phyloP scores from a whole-genome alignment of 2,797 vertebrate species.

The Neolamprologus multifasciatus region DNA sequence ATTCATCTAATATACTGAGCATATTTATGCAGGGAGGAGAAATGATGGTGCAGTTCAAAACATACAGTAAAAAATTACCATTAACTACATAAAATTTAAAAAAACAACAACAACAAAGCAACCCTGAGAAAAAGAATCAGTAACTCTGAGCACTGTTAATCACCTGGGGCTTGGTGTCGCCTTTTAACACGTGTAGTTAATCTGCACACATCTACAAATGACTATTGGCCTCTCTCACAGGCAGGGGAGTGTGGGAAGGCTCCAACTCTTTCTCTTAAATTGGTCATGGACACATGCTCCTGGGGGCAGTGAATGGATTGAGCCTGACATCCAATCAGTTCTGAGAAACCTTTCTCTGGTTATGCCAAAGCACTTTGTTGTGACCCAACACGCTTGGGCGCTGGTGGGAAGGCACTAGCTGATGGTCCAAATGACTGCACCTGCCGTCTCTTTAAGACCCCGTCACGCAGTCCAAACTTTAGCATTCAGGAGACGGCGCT shows the following conservation, averaged over 20 bases:
- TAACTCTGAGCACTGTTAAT: slow-evolving; percentile 24
- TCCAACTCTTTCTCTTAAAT: slow-evolving; percentile 64
- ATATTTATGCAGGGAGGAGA: not conserved
- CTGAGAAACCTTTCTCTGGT: slow-evolving; percentile 45
- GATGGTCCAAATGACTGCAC: slow-evolving; percentile 55
- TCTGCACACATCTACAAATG: slow-evolving; percentile 42
- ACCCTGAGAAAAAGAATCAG: slow-evolving; percentile 31
- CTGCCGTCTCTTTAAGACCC: slow-evolving; percentile 48
- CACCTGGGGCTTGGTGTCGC: slow-evolving; percentile 27
- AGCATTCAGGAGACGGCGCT: slow-evolving; percentile 30
- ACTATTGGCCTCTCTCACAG: slow-evolving; percentile 35
- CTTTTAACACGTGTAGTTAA: slow-evolving; percentile 60
- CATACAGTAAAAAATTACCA: not conserved
- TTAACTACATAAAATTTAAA: not conserved
- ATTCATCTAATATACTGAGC: not conserved
- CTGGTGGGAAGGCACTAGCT: slow-evolving; percentile 50
- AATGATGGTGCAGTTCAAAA: not conserved
- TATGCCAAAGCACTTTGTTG: slow-evolving; percentile 52
- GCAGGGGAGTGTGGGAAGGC: slow-evolving; percentile 66
- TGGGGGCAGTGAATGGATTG: slow-evolving; percentile 59
- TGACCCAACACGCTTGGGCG: slow-evolving; percentile 50
- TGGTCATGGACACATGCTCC: slow-evolving; percentile 63
- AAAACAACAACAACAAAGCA: not conserved
- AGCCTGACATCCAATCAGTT: slow-evolving; percentile 66
- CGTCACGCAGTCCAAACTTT: slow-evolving; percentile 12